Base-by-base conservation (phyloP, 2,888 invertebrate genomes). In the Phengaris alcon region DNA sequence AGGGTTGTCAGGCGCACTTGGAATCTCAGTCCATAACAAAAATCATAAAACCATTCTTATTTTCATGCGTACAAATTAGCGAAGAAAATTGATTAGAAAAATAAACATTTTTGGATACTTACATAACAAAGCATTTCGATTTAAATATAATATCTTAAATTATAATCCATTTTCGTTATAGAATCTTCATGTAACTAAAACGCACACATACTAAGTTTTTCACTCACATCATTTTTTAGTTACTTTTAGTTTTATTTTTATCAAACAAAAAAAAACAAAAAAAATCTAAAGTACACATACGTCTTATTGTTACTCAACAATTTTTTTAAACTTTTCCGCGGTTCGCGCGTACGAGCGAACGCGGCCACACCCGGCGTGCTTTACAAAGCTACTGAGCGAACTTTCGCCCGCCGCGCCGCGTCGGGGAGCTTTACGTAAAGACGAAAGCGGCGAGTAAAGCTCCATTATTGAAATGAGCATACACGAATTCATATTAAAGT, bases 121-220 rank as follows among this genome's bases (percentile, higher is more conserved):
- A 91, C 91, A 91, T 91, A 91, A 82, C 91, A 91, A 82, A 91
- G 91, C 91, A 91, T 91, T 81, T 84, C 86, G 85, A 79, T 79
- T 77, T 76, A 74, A 78, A 79, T 76, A 79, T 76, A 35, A 35
- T 35, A 75, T 76, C 75, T 73, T 69, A 64, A 76, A 75, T 74
- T 59, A 68, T 75, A 68, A 77, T 80, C 81, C 82, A 80, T 81
- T 78, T 77, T 78, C 73, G 75, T 69, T 72, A n/a, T 35, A 15
- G 35, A 72, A 52, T 48, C 35, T 13, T 35, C 6, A 64, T 6
- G 2, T 10, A 64, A 15, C 15, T 15, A 7, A 12, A 64, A 64
- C 9, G 8, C 15, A 59, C 59, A 74, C 73, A 46, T 57, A 4
- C 35, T 55, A 59, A 35, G 12, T 64, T 35, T 64, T 35, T 64